phyloP scores from a whole-genome alignment of 2,113 vertebrate species.

The Sarotherodon lohbergeri region DNA sequence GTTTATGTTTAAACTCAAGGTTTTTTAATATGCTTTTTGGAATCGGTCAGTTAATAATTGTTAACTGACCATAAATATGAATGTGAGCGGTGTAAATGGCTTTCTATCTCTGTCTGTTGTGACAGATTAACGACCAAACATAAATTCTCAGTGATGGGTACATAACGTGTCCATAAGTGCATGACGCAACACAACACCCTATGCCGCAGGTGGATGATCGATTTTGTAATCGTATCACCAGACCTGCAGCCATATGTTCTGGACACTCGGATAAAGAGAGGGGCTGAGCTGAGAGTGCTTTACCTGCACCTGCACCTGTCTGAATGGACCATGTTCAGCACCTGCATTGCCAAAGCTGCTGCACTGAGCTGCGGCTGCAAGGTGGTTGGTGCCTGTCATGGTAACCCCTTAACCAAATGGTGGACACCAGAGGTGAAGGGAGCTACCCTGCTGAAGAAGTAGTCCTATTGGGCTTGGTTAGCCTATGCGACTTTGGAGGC shows the following conservation, averaged over 20 bases:
- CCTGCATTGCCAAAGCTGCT: not conserved
- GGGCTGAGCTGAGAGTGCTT: not conserved
- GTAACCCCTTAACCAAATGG: not conserved
- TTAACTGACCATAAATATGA: not conserved
- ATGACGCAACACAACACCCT: not conserved
- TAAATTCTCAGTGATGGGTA: not conserved
- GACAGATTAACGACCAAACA: not conserved
- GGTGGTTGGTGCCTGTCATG: not conserved
- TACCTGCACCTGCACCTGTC: not conserved
- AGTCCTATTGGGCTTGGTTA: not conserved
- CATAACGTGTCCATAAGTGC: not conserved
- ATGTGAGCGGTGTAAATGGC: not conserved
- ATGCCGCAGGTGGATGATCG: not conserved
- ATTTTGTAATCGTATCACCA: not conserved
- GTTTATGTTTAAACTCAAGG: not conserved
- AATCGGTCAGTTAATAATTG: not conserved
- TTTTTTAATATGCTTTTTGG: not conserved
- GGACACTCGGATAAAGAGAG: not conserved
- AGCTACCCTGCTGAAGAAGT: not conserved
- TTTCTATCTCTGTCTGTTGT: not conserved
- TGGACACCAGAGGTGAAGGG: not conserved
- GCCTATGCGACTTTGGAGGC: not conserved
- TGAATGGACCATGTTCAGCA: not conserved
- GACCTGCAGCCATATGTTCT: not conserved
- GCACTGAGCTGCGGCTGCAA: not conserved